Evolutionary conservation across 2,888 invertebrate genomes (phyloP).

Genomic region (Drosophila meridiana): DNA sequence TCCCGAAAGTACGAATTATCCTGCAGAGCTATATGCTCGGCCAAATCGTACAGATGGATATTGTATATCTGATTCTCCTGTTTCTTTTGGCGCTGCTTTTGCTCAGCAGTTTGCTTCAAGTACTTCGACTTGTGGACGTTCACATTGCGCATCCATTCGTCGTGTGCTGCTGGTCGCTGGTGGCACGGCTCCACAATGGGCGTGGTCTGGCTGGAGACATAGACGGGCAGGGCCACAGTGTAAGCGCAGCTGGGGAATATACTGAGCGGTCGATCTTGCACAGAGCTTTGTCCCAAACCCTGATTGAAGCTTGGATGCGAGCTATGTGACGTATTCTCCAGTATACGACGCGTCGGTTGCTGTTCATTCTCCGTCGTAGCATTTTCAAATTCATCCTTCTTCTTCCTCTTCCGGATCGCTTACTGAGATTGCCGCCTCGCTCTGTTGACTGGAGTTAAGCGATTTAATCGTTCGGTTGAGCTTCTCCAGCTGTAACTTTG

Average conservation of each 20-base stretch:
- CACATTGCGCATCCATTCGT: constrained; percentile 42
- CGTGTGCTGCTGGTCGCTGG: constrained; percentile 24
- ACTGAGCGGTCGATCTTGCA: background rate
- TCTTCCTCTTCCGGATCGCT: constrained; percentile 3
- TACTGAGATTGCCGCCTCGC: background rate
- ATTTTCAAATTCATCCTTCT: background rate
- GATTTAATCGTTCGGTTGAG: constrained; percentile 12
- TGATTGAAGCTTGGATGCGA: constrained; percentile 33
- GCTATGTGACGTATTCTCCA: constrained; percentile 49
- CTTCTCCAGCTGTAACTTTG: constrained; percentile 9
- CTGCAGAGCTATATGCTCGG: constrained; percentile 58
- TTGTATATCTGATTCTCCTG: constrained; percentile 24
- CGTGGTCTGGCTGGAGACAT: constrained; percentile 41
- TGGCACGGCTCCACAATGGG: constrained; percentile 56
- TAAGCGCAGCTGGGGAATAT: constrained; percentile 50
- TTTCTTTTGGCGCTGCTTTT: constrained; percentile 51
- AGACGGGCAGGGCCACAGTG: constrained; percentile 52
- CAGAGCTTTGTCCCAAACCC: constrained; percentile 31
- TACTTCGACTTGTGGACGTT: constrained; percentile 14
- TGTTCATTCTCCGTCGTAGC: background rate
- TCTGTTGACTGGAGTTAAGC: background rate
- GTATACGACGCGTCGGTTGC: background rate
- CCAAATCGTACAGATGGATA: constrained; percentile 43
- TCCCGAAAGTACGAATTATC: constrained; percentile 75
- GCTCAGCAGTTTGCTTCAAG: background rate